phyloP scores from a whole-genome alignment of 2,113 vertebrate species.

The Oreochromis spilurus region DNA sequence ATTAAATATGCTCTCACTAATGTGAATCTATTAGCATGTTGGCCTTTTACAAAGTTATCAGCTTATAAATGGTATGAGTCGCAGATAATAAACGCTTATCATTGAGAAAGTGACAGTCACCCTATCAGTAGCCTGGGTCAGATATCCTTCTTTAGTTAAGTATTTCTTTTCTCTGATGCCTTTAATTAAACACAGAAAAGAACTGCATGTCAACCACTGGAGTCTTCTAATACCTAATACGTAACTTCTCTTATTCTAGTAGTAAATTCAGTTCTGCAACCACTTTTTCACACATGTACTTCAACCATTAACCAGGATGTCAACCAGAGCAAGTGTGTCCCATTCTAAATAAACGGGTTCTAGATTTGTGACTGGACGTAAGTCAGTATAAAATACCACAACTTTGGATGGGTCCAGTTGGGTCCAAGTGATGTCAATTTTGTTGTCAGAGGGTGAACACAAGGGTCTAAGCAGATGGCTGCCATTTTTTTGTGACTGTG shows the following conservation, averaged over 20 bases:
- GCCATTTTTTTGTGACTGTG: neutral
- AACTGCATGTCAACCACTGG: neutral
- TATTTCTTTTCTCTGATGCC: neutral
- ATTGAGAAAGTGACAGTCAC: neutral
- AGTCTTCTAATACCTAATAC: neutral
- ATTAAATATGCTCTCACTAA: neutral
- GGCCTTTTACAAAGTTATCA: neutral
- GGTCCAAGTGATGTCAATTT: neutral
- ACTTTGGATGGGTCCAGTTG: neutral
- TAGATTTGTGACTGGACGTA: neutral
- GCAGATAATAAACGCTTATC: neutral
- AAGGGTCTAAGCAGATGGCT: neutral
- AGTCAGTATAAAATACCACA: neutral
- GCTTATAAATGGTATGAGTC: neutral
- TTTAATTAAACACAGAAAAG: neutral
- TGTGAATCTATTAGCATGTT: neutral
- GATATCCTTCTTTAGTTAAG: neutral
- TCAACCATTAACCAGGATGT: neutral
- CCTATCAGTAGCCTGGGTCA: neutral
- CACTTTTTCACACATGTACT: neutral
- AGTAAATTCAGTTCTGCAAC: neutral
- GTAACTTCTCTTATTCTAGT: fast-evolving
- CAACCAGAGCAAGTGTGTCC: neutral
- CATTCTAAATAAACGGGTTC: neutral
- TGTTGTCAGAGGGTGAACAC: neutral